Base-by-base conservation (phyloP, 2,113 vertebrate genomes). In the Pachypanchax playfairii region DNA sequence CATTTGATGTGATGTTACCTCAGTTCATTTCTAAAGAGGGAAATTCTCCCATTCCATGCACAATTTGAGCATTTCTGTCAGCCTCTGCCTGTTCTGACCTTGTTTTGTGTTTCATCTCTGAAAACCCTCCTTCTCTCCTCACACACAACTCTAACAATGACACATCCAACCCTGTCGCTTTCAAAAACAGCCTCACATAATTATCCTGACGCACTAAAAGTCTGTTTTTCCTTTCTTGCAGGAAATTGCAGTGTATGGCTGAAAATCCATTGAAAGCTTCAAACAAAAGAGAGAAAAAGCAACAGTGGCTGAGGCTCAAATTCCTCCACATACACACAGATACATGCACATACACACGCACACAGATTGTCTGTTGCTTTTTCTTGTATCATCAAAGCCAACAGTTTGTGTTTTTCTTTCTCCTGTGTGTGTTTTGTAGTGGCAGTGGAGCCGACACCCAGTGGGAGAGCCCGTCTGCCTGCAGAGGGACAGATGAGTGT, bases 401-500 rank as follows among this genome's bases (percentile, higher is more conserved):
- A 31, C 59, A 39, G 50, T 70, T 61, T 67, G 73, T 68, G 49
- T 58, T 60, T 50, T 20, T 58, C 6, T 18, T 13, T 41, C 33
- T 63, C 18, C n/a, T 33, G 63, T 65, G 83, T 70, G 73, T 75
- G 70, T 78, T 58, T 58, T 69, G 73, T 67, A 59, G 73, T 51
- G 56, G 50, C 49, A 29, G 54, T 39, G 49, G 24, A 68, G 55
- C 31, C 48, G 78, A 72, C 80, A 79, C 84, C 78, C 81, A 67
- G 85, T 76, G 80, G 71, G 85, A 84, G 83, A 82, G 71, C 75
- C 79, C 75, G 76, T 72, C 83, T 77, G 84, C 70, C 64, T 53
- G 70, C 66, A 35, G 73, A 66, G 71, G 88, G 87, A 87, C 90
- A 90, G 89, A 91, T 91, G 90, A 87, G 87, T 90, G 87, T 91